Conservation (phyloP, 2,113 vertebrate genomes). For the Grus americana region DNA sequence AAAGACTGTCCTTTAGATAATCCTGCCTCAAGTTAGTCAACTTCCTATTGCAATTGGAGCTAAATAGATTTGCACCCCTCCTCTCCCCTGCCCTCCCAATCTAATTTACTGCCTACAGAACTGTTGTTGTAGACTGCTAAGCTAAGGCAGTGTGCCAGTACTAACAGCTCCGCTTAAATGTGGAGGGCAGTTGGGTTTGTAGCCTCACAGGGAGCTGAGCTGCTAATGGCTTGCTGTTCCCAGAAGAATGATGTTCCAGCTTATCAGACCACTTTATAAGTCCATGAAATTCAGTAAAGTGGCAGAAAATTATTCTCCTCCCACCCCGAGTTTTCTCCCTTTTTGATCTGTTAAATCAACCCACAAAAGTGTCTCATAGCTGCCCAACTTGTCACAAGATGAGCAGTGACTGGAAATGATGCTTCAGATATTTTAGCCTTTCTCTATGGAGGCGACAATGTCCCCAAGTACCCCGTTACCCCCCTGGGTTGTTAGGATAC, state of each 20-base stretch:
- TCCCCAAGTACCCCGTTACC: not conserved
- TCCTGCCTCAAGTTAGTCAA: not conserved
- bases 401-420: not conserved
- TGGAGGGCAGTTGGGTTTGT: not conserved
- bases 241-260: not conserved
- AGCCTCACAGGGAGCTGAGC: not conserved
- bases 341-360: not conserved
- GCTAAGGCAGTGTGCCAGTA: not conserved
- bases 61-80: not conserved
- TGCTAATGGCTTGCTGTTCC: not conserved
- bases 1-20: not conserved
- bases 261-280: not conserved
- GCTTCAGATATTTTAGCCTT: not conserved
- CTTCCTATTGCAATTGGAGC: not conserved
- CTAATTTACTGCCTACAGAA: not conserved
- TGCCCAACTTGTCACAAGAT: not conserved
- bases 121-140: not conserved
- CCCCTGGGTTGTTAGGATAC: not conserved
- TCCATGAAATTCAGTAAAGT: not conserved
- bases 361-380: not conserved
- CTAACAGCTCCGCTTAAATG: not conserved
- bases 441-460: accelerated
- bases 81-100: not conserved
- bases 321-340: not conserved
- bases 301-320: not conserved